Base-by-base conservation (phyloP, 1,140 invertebrate species). In the Eriocheir sinensis region DNA sequence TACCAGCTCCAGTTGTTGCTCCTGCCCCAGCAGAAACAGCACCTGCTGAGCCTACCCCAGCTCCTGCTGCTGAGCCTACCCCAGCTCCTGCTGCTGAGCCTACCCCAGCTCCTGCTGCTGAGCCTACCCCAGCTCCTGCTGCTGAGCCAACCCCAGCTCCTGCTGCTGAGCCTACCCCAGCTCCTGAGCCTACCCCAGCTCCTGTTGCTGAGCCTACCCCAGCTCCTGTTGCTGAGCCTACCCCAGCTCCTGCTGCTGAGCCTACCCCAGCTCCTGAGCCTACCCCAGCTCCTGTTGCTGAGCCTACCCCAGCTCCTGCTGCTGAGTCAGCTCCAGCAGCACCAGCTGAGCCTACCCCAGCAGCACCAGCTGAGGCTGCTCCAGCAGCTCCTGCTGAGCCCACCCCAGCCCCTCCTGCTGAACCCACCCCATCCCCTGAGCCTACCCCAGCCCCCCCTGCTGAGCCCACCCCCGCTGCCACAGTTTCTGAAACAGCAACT, bases 181-280 rank as follows among this genome's bases (percentile, higher is more conserved):
- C 40, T 41, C 34, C 40, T 17, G 72, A 89, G 53, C 9, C 89
- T 60, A 53, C 30, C 2, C 89, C 89, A 53, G 85, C 83, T 8
- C 92, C 83, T 48, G 72, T 92, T 32, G 80, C n/a, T 8, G 91
- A 92, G 48, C 27, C 88, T 53, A 48, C 88, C 4, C 88, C 88
- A n/a, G n/a, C n/a, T n/a, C n/a, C n/a, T n/a, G 89, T 53, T 40
- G 90, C 30, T 38, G 93, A 93, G 36, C 21, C 93, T 89, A 86
- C 93, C 30, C 91, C 91, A 44, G 91, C 83, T 32, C 38, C 93
- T 21, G 93, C 90, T 60, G 88, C 83, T 21, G 93, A 94, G 60
- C 93, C 93, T 17, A 30, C 44, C 9, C 80, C 92, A 88, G 40
- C 40, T 34, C 38, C n/a, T 12, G 80, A 81, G 41, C 34, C 79